These are phyloP conservation scores for Drosophila orena DNA, from an alignment of 1,140 invertebrate genomes.

Conservation along the genomic window DNA sequence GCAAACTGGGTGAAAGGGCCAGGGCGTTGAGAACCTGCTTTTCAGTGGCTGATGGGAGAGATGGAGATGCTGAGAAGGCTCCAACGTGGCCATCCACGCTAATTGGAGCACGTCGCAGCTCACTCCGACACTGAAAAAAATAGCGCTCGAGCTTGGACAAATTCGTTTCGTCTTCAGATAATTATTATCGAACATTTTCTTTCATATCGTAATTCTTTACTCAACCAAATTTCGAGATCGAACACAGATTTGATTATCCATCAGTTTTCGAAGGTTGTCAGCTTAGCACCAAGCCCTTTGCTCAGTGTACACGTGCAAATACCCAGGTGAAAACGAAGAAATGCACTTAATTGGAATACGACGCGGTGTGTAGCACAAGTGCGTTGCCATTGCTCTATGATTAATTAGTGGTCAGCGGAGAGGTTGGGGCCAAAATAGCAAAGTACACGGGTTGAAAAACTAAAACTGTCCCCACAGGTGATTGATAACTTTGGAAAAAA, in stretches of 20 bases:
- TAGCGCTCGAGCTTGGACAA: no score
- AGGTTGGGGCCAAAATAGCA: slow-evolving; percentile 5
- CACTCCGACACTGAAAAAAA: slow-evolving; percentile 11
- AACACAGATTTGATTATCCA: no score
- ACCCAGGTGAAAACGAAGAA: slow-evolving; percentile 53
- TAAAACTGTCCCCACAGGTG: slow-evolving; percentile 4
- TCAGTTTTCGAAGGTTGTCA: neutral
- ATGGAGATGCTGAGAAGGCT: slow-evolving; percentile 4
- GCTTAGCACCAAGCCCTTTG: neutral
- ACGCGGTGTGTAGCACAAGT: slow-evolving; percentile 15
- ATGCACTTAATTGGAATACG: slow-evolving; percentile 75
- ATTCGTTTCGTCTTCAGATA: no score
- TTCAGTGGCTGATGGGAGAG: slow-evolving; percentile 23
- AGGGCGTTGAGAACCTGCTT: slow-evolving; percentile 37
- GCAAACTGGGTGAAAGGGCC: slow-evolving; percentile 32
- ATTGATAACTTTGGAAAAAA: slow-evolving; percentile 21
- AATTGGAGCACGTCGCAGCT: slow-evolving; percentile 72
- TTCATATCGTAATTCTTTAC: neutral
- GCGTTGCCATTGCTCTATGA: slow-evolving; percentile 57
- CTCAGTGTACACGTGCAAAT: neutral
- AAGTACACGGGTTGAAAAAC: neutral
- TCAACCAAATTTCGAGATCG: neutral
- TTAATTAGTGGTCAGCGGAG: slow-evolving; percentile 61
- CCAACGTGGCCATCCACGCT: slow-evolving; percentile 55
- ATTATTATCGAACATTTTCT: no score